Evolutionary conservation across 2,113 vertebrate genomes (phyloP).

Genomic region (Catharus fuscescens): DNA sequence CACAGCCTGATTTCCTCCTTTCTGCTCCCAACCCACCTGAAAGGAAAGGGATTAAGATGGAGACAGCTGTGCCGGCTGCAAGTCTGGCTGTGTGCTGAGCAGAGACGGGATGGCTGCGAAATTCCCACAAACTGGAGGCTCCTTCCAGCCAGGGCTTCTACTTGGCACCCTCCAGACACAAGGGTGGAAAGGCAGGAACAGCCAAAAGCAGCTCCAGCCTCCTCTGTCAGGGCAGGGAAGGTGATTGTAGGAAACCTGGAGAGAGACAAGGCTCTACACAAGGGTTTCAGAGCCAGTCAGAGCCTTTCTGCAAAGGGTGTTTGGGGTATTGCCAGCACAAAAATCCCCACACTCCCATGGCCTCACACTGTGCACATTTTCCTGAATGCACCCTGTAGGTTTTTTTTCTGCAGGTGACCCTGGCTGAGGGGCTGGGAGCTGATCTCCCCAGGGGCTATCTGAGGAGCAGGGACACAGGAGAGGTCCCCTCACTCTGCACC

Average conservation of each 20-base stretch:
- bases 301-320: background rate
- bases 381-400: background rate
- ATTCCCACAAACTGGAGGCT: background rate
- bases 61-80: background rate
- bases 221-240: background rate
- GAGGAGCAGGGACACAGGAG: background rate
- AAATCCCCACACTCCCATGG: rapidly evolving
- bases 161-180: background rate
- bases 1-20: background rate
- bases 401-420: background rate
- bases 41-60: background rate
- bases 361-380: background rate
- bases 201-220: background rate
- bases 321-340: background rate
- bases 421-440: background rate
- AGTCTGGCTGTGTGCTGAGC: background rate
- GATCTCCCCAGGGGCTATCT: background rate
- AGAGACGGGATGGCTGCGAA: background rate
- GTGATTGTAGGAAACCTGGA: background rate
- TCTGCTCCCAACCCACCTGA: background rate
- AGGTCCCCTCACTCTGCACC: background rate
- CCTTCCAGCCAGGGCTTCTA: background rate
- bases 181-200: background rate
- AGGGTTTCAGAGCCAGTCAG: background rate
- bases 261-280: background rate